A percentile compares a stretch with the other conserved stretches of the same genome.
These are phyloP conservation scores for Drosophila malerkotliana DNA, from an alignment of 1,140 invertebrate genomes.

Conservation along the genomic window DNA sequence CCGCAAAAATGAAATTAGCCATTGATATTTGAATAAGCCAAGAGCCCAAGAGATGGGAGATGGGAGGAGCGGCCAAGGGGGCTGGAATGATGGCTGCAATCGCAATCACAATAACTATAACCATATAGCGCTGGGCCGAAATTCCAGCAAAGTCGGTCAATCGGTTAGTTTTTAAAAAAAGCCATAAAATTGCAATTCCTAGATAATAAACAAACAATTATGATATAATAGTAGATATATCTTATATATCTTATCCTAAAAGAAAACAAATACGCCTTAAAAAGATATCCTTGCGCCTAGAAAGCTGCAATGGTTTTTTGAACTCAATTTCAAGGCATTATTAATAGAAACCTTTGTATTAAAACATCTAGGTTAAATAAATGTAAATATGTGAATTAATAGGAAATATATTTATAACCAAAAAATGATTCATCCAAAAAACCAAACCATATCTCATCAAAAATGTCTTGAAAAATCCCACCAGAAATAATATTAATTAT, in stretches of 20 bases:
- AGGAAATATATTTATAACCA: not conserved
- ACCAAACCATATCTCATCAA: not conserved
- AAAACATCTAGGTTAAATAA: not conserved
- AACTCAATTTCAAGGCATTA: not conserved
- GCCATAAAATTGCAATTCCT: not conserved
- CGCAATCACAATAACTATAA: constrained; percentile 16
- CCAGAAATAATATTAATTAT: constrained; percentile 11
- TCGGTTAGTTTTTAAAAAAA: not conserved
- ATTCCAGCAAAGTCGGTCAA: constrained; percentile 42
- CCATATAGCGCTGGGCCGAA: constrained; percentile 19
- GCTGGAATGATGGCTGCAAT: constrained; percentile 37
- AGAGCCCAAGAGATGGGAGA: constrained; percentile 14
- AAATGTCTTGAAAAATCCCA: constrained; percentile 7
- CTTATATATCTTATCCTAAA: not conserved
- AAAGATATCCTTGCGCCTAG: not conserved
- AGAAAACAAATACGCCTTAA: not conserved
- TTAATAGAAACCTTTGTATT: too few relatives aligned
- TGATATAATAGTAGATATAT: not conserved
- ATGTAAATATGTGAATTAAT: constrained; percentile 9
- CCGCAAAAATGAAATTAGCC: constrained; percentile 69
- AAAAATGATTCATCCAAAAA: constrained; percentile 11
- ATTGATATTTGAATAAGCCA: constrained; percentile 53
- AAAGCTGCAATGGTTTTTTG: not conserved
- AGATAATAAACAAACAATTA: not conserved
- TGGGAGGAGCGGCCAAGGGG: too few relatives aligned